Conservation (phyloP, 2,113 vertebrate species). For the Ondatra zibethicus region DNA sequence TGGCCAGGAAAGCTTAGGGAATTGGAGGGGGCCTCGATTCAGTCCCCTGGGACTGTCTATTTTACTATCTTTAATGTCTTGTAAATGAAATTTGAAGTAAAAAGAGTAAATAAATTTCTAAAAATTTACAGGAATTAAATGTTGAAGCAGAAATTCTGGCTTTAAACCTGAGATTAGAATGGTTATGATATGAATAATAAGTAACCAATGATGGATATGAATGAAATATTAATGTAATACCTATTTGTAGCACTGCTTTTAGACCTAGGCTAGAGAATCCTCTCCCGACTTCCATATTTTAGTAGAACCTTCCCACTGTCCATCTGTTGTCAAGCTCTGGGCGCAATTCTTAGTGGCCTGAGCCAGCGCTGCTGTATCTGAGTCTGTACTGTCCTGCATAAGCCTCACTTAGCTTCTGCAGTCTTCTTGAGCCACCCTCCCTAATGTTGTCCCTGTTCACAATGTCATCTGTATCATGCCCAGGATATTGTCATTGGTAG, state of each 20-base stretch:
- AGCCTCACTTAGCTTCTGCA: not conserved
- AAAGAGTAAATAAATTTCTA: not conserved
- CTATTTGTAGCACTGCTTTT: not conserved
- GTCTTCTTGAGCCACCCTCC: not conserved
- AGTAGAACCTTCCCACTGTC: accelerated
- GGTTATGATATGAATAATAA: not conserved
- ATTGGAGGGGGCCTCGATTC: no score
- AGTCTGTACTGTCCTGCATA: no score
- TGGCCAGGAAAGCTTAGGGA: no score
- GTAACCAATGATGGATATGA: not conserved
- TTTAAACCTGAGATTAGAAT: not conserved
- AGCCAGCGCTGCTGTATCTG: not conserved
- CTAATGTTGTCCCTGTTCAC: not conserved
- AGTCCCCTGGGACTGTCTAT: no score
- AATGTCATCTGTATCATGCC: accelerated
- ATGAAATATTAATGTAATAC: not conserved
- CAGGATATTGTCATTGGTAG: not conserved
- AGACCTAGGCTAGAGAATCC: not conserved
- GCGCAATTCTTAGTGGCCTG: not conserved
- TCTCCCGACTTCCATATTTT: not conserved
- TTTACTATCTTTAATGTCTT: not conserved
- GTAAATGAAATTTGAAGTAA: not conserved
- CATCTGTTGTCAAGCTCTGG: not conserved
- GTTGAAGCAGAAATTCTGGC: not conserved
- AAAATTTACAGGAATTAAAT: not conserved